Base-by-base conservation (phyloP, 2,888 invertebrate species). In the Pecten maximus region DNA sequence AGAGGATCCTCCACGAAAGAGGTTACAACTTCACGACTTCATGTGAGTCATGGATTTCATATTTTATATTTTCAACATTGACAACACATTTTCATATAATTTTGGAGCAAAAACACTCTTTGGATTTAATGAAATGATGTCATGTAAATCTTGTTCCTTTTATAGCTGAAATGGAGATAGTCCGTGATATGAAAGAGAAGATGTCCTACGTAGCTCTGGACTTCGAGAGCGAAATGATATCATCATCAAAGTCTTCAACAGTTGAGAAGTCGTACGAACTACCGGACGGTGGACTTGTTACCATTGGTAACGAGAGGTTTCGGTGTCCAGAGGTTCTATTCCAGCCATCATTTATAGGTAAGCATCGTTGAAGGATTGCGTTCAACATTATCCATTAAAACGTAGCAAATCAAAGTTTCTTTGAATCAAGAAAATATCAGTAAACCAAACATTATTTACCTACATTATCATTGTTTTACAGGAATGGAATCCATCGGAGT, bases 111-210 rank as follows among this genome's bases (percentile, higher is more conserved):
- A n/a, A n/a, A n/a, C n/a, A n/a, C n/a, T n/a, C n/a, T n/a, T n/a
- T n/a, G n/a, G n/a, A n/a, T n/a, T n/a, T n/a, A n/a, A n/a, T n/a
- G n/a, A n/a, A n/a, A n/a, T n/a, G n/a, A n/a, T n/a, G n/a, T n/a
- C n/a, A n/a, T n/a, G n/a, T n/a, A n/a, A n/a, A n/a, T n/a, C n/a
- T 44, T 74, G 10, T 87, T n/a, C 60, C 28, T 40, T 0, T 89
- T 90, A 4, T 40, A 90, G 94, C 94, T 88, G 97, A 97, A 94
- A 97, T 98, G 96, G 99, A 99, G 97, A 99, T 99, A 96, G 99
- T 99, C 93, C 98, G 99, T 95, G 99, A 99, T 97, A 98, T 99
- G 97, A 98, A 98, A 97, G 98, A 98, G 97, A 98, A 98, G 97
- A 97, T 98, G 94, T 98, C 98, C 97, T 98, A 98, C 97, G 98